Evolutionary conservation across 2,113 vertebrate species (phyloP).

Genomic region (Panthera uncia): DNA sequence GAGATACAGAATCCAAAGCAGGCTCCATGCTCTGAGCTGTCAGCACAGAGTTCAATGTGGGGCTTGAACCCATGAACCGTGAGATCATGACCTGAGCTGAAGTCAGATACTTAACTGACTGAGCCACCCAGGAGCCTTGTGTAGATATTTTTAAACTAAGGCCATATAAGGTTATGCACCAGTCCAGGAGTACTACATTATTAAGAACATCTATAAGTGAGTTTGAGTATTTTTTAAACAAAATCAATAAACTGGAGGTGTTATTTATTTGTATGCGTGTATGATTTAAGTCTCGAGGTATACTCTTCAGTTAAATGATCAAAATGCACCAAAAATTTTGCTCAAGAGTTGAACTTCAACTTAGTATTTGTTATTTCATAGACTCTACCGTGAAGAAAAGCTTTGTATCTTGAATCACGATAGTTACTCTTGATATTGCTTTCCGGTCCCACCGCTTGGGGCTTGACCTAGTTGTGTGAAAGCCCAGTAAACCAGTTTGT

Average conservation of each 20-base stretch:
- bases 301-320: background rate
- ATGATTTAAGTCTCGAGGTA: background rate
- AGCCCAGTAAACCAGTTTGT: background rate
- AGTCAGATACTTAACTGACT: too few relatives aligned
- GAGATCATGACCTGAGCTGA: too few relatives aligned
- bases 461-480: background rate
- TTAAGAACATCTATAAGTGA: background rate
- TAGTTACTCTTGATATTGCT: background rate
- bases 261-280: background rate
- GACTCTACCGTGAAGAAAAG: background rate
- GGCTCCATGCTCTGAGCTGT: too few relatives aligned
- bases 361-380: constrained; percentile 6
- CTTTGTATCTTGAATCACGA: background rate
- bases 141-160: constrained; percentile 15
- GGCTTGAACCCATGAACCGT: too few relatives aligned
- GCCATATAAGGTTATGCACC: background rate
- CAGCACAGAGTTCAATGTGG: too few relatives aligned
- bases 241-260: background rate
- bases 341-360: background rate
- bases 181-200: background rate
- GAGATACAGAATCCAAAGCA: too few relatives aligned
- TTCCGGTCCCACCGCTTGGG: background rate
- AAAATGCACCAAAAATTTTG: background rate
- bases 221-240: background rate
- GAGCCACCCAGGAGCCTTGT: background rate